Conservation (phyloP, 2,888 invertebrate genomes). For the Heliconius ethilla region DNA sequence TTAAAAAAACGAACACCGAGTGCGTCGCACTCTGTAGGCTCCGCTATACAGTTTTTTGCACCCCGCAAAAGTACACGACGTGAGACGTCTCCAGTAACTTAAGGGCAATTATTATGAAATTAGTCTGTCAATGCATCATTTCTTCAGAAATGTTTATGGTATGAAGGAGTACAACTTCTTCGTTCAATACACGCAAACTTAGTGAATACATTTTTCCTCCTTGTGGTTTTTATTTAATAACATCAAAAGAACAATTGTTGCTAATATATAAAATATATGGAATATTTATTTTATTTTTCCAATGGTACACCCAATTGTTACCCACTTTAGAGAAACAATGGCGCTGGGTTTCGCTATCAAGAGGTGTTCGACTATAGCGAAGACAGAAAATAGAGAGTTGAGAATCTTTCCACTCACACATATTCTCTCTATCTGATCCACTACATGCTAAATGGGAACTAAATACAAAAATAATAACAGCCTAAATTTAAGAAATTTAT, state of each 20-base stretch:
- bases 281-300: too few relatives aligned
- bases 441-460: too few relatives aligned
- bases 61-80: constrained; percentile 45
- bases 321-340: too few relatives aligned
- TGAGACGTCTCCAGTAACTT: constrained; percentile 43
- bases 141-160: constrained; percentile 30
- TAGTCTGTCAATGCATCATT: constrained; percentile 44
- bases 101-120: constrained; percentile 49
- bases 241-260: too few relatives aligned
- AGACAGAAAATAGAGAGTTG: too few relatives aligned
- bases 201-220: constrained; percentile 4
- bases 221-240: background rate
- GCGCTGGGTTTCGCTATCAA: too few relatives aligned
- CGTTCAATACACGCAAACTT: constrained; percentile 14
- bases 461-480: too few relatives aligned
- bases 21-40: constrained; percentile 52
- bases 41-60: constrained; percentile 44
- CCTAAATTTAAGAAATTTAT: background rate
- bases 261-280: too few relatives aligned
- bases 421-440: too few relatives aligned
- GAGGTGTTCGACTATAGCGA: too few relatives aligned
- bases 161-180: background rate
- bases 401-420: too few relatives aligned
- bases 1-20: constrained; percentile 45
- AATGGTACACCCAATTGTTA: too few relatives aligned